phyloP scores from a whole-genome alignment of 2,888 invertebrate species.

The Pristionchus exspectatus region DNA sequence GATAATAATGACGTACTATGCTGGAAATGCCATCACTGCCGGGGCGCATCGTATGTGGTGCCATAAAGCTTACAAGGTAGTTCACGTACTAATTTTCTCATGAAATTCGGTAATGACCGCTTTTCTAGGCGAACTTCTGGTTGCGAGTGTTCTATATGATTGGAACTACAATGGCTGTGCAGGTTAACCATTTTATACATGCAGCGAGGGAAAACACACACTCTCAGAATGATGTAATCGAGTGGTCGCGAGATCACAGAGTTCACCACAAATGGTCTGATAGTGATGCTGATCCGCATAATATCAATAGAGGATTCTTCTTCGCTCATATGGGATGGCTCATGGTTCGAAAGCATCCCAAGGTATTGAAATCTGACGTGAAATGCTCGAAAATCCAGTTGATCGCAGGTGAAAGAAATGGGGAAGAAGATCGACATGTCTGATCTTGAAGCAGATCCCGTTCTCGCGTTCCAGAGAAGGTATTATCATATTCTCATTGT shows the following conservation, averaged over 20 bases:
- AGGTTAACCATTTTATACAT: too few relatives aligned
- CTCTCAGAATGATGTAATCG: slow-evolving; percentile 88
- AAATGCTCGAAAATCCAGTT: neutral
- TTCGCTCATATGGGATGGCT: slow-evolving; percentile 97
- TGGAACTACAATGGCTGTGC: slow-evolving; percentile 51
- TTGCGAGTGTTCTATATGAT: slow-evolving; percentile 43
- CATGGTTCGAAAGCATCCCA: slow-evolving; percentile 87
- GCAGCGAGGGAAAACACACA: neutral
- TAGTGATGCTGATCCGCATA: slow-evolving; percentile 94
- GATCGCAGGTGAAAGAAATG: slow-evolving; percentile 44
- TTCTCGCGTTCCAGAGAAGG: slow-evolving; percentile 91
- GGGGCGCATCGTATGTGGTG: slow-evolving; percentile 52
- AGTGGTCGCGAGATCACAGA: slow-evolving; percentile 90
- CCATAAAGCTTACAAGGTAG: slow-evolving; percentile 53
- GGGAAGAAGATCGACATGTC: slow-evolving; percentile 87
- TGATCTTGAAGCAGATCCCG: slow-evolving; percentile 87
- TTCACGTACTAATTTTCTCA: neutral
- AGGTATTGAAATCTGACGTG: neutral
- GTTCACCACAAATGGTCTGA: slow-evolving; percentile 94
- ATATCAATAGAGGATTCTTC: slow-evolving; percentile 92
- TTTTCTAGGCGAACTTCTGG: slow-evolving; percentile 50
- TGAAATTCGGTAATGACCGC: neutral
- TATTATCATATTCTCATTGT: slow-evolving; percentile 77
- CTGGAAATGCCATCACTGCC: slow-evolving; percentile 21
- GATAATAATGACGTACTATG: slow-evolving; percentile 35